These are phyloP conservation scores for Aptenodytes forsteri DNA, from an alignment of 2,113 vertebrate genomes.

Conservation along the genomic window DNA sequence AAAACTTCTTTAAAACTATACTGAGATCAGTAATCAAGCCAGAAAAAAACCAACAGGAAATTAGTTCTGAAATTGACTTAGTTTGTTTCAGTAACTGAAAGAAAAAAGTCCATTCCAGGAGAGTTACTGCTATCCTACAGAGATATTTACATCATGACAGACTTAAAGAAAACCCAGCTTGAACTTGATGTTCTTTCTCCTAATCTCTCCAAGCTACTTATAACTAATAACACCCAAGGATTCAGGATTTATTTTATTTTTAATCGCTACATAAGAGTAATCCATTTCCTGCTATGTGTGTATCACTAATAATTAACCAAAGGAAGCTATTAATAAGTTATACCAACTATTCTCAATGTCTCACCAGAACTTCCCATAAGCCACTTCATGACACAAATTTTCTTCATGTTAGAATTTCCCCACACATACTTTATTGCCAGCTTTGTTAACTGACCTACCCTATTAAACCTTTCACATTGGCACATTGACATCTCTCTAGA, in stretches of 20 bases:
- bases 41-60: background rate
- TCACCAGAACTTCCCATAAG: background rate
- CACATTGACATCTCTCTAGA: background rate
- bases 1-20: background rate
- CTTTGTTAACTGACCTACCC: background rate
- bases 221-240: background rate
- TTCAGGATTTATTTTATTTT: background rate
- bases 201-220: background rate
- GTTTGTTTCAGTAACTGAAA: background rate
- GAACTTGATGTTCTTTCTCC: background rate
- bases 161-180: background rate
- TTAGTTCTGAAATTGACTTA: background rate
- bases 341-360: background rate
- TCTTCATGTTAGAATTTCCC: background rate
- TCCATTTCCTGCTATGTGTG: background rate
- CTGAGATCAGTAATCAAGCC: background rate
- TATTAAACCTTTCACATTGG: background rate
- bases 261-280: background rate
- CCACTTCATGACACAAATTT: background rate
- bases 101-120: background rate
- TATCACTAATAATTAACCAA: background rate
- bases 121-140: background rate
- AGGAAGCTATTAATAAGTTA: background rate
- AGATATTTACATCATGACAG: background rate
- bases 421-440: background rate